Evolutionary conservation across 2,888 invertebrate species (phyloP).

Genomic region (Nysson spinosus): DNA sequence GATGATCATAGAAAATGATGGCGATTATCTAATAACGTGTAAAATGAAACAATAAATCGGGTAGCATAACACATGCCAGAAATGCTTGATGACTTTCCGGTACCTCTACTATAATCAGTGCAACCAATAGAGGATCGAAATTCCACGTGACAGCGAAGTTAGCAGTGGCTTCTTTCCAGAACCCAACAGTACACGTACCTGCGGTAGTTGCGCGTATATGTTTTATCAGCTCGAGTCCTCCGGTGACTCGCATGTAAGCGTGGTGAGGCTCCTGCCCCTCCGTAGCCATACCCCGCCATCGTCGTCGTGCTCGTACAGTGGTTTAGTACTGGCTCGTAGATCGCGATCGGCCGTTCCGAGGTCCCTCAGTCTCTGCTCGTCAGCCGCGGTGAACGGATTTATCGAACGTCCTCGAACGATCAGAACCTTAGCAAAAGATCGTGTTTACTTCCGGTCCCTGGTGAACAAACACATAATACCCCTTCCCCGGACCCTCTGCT

Average conservation of each 20-base stretch:
- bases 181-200: too few species aligned
- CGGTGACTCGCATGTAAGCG: conserved; percentile 13
- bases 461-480: conserved; percentile 12
- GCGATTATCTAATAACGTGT: too few species aligned
- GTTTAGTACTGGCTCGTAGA: conserved; percentile 31
- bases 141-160: too few species aligned
- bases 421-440: conserved; percentile 26
- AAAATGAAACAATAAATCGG: too few species aligned
- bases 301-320: conserved; percentile 9
- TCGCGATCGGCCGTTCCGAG: conserved; percentile 40
- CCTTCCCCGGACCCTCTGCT: not conserved
- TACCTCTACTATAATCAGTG: too few species aligned
- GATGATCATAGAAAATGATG: too few species aligned
- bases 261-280: not conserved
- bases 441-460: conserved; percentile 49
- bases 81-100: too few species aligned
- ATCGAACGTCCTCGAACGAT: conserved; percentile 47
- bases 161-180: too few species aligned
- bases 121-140: too few species aligned
- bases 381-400: conserved; percentile 58
- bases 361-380: conserved; percentile 59
- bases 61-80: too few species aligned
- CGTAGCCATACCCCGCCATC: not conserved
- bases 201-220: too few species aligned
- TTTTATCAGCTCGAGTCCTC: too few species aligned